Conservation (phyloP, 2,888 invertebrate species). For the Himalopsyche japonica region DNA sequence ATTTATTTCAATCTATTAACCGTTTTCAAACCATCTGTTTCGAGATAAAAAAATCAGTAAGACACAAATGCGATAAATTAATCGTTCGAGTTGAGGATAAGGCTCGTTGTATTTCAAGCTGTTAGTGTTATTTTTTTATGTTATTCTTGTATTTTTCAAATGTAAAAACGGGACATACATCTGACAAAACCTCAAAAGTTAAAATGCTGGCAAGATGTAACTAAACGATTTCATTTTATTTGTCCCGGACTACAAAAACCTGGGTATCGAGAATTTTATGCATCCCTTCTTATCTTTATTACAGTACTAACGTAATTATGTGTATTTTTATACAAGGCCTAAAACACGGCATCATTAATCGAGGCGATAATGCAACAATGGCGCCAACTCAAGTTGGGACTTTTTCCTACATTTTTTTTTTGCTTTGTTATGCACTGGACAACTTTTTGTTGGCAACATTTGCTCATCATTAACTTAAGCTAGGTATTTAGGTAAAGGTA, state of each 20-base stretch:
- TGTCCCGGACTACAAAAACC: conserved; percentile 14
- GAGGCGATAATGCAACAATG: conserved; percentile 38
- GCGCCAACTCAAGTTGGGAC: conserved; percentile 28
- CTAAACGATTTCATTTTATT: conserved; percentile 29
- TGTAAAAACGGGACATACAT: background rate
- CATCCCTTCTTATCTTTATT: conserved; percentile 39
- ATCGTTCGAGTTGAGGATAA: background rate
- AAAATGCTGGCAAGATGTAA: background rate
- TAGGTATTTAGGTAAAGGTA: conserved; percentile 25
- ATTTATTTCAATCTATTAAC: background rate
- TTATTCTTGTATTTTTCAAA: background rate
- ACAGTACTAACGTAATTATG: conserved; percentile 40
- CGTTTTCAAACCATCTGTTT: background rate
- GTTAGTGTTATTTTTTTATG: background rate
- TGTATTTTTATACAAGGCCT: conserved; percentile 39
- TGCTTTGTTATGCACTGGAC: conserved; percentile 8
- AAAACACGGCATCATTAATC: conserved; percentile 41
- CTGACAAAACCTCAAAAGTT: background rate
- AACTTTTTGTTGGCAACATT: conserved; percentile 33
- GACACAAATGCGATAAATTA: background rate
- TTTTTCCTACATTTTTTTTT: conserved; percentile 10
- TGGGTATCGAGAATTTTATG: conserved; percentile 32
- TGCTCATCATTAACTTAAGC: conserved; percentile 38
- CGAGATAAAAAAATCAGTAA: background rate
- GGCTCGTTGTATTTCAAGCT: background rate